These are phyloP conservation scores for Ceyx erithaca DNA, from an alignment of 2,797 vertebrate genomes.

Conservation along the genomic window DNA sequence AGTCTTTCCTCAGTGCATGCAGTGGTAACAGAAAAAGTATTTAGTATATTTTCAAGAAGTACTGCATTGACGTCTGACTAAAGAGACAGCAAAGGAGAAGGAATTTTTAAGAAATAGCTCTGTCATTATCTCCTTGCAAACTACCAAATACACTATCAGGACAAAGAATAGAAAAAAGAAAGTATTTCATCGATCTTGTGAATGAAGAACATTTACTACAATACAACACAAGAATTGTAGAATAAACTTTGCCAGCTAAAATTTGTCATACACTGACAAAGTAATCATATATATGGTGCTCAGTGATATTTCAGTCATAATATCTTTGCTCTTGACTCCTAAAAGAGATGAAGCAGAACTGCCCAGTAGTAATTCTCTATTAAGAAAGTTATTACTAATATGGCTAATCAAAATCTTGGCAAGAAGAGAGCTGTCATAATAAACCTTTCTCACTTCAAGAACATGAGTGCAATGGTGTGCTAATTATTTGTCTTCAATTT, in stretches of 20 bases:
- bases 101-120: background rate
- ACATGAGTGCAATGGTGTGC: background rate
- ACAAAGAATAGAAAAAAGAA: background rate
- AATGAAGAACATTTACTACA: background rate
- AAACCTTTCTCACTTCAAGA: background rate
- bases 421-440: background rate
- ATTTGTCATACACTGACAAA: background rate
- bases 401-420: background rate
- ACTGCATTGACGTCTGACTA: background rate
- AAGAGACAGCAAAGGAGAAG: background rate
- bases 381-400: background rate
- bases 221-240: background rate
- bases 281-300: background rate
- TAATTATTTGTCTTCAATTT: conserved; percentile 7
- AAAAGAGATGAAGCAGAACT: background rate
- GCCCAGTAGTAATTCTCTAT: background rate
- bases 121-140: background rate
- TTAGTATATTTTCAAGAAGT: background rate
- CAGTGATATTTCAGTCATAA: background rate
- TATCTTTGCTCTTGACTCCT: background rate
- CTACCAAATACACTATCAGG: background rate
- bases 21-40: background rate
- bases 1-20: background rate
- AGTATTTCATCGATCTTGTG: background rate
- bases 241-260: background rate